Base-by-base conservation (phyloP, 2,797 vertebrate genomes). In the Leucoraja ocellata region DNA sequence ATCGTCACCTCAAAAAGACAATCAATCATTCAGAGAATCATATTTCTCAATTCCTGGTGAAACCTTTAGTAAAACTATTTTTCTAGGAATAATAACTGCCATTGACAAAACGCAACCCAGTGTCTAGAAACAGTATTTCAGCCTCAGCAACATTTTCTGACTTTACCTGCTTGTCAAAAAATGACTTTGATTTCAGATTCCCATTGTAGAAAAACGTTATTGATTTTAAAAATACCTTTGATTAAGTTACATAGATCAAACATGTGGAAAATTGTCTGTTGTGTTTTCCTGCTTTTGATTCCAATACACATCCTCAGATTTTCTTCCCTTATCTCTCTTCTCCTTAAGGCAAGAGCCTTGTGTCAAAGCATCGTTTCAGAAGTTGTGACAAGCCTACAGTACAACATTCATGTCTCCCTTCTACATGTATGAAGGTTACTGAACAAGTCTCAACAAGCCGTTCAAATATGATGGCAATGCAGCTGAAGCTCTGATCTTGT, bases 251-350 rank as follows among this genome's bases (percentile, higher is more conserved):
- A 88, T 61, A 68, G n/a, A 88, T 88, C 61, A 68, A 88, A 68
- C 16, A 88, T 39, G 61, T 65, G 28, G 84, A 88, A 88, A 88
- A 88, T 88, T 32, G 84, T n/a, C 63, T 68, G 84, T 68, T 14
- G 65, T 86, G 84, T 88, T 88, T 88, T 88, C 84, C 36, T 68
- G 61, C 84, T 88, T 88, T 88, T 88, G 84, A 88, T 88, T 88
- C 84, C 61, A 68, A 68, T 36, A 10, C 16, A 68, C 6, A 68
- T 68, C 63, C 63, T 68, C 16, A 18, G 63, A 68, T 36, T 88
- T 88, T 88, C 61, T 88, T 68, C n/a, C n/a, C 84, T 88, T 88
- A 68, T 63, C 23, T 28, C 81, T 83, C 80, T 63, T 68, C n/a
- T 88, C 84, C 61, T 36, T 68, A 88, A 88, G 14, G 84, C 63